phyloP scores from a whole-genome alignment of 2,888 invertebrate species.

The Rhynchonema sp. region DNA sequence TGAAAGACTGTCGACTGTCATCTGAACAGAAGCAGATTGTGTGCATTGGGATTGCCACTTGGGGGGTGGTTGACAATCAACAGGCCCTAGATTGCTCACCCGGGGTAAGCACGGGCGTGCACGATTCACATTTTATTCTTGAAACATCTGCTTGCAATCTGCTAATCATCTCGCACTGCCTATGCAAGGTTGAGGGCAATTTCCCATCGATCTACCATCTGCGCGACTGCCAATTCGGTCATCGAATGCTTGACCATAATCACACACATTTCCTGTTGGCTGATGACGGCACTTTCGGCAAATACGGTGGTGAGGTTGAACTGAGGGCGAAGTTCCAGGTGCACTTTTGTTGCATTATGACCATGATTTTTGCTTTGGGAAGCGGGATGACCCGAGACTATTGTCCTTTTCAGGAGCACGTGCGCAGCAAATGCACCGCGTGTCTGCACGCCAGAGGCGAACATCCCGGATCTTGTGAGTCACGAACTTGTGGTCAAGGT shows the following conservation, averaged over 20 bases:
- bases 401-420: background rate
- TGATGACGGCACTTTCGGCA: constrained; percentile 27
- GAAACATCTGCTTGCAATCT: background rate
- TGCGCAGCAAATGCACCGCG: background rate
- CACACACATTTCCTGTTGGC: constrained; percentile 31
- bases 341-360: no score
- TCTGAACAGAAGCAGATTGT: constrained; percentile 6
- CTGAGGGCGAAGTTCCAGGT: constrained; percentile 7
- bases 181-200: background rate
- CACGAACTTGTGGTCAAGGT: no score
- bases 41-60: constrained; percentile 29
- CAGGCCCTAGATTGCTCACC: background rate
- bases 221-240: background rate
- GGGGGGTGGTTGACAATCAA: constrained; percentile 17
- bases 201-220: background rate
- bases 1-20: constrained; percentile 20
- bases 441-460: background rate
- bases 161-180: background rate
- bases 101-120: background rate
- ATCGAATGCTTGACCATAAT: constrained; percentile 24
- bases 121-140: background rate
- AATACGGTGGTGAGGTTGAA: constrained; percentile 18
- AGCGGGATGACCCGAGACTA: no score
- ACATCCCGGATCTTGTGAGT: background rate
- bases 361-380: no score